Evolutionary conservation across 2,797 vertebrate species (phyloP), one percentile per base, ranked within the genome.

Genomic region (Manis crassicaudata): DNA sequence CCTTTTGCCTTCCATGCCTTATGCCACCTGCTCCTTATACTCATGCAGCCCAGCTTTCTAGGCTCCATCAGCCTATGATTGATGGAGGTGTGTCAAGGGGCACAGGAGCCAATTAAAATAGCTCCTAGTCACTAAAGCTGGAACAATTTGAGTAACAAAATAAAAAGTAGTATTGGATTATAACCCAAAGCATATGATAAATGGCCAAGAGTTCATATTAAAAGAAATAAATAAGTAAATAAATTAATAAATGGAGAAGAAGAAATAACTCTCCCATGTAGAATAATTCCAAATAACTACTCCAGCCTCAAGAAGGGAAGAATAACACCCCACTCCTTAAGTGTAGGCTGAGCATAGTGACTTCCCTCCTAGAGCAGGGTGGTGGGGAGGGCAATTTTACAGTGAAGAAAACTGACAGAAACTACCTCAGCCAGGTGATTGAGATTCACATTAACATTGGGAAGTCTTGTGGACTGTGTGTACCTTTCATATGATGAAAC

Each of bases 141-240:
- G n/a, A 79, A 87, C 20, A 95, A 83, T 63, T 23, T 92, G 8
- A 94, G 13, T 52, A 87, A 88, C 40, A 90, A 82, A 92, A 89
- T 25, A 63, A 89, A 85, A 93, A 62, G 27, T 56, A 82, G 13
- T 77, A 90, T 37, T 52, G 43, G 18, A 88, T 92, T 90, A 67
- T 70, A 95, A 81, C 21, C 65, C 50, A 87, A 82, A 62, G 50
- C 68, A 43, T 95, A 18, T 60, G 32, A 94, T 89, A 96, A 92
- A 89, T 40, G 62, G 21, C 52, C 16, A 60, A 37, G n/a, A 70
- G 43, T 25, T 52, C 82, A 85, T 75, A 86, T 12, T 88, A 79
- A 92, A 68, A 68, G 27, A 84, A 63, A 83, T 68, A 92, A 58
- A 77, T 75, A 52, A 90, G 0, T 77, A 56, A 95, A n/a, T 83